Base-by-base conservation (phyloP, 2,888 invertebrate genomes). In the Cheilosia soror region DNA sequence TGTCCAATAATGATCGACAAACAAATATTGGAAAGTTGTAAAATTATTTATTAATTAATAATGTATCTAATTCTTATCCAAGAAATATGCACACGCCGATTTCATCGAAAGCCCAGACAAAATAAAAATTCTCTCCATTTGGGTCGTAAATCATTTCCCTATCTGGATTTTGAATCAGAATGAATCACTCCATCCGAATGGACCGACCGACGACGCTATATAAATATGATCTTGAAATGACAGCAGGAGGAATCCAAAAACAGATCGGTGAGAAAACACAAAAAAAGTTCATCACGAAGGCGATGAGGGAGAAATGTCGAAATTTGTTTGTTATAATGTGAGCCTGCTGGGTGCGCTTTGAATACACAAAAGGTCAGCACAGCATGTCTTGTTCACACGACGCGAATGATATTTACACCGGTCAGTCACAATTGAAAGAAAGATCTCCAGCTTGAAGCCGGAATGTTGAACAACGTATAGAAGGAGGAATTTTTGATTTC, bases 211-310 rank as follows among this genome's bases (percentile, higher is more conserved):
- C 25, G 53, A 57, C 73, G 20, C 33, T 65, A 69, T n/a, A 63
- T 75, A 75, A 85, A 85, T 72, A 58, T 81, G 85, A 85, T 85
- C 85, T 85, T 81, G 62, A 85, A 81, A 62, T 85, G 85, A 81
- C 85, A 85, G 76, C 85, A 77, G 76, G 76, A 85, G 85, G 71
- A 66, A 66, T 76, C 71, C 37, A 71, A 29, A 62, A 63, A 49
- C 49, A 20, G 57, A 80, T 71, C 60, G 65, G 15, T 76, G 84
- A 80, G 75, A 80, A 76, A 20, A 20, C 20, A 20, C 20, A 20
- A 60, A 65, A 68, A 77, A 60, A 62, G 76, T 76, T 63, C 68
- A 72, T 76, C 85, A 81, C 66, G 57, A 77, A 80, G 85, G 80
- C 76, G 85, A 77, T 85, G 85, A 81, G 81, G 85, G 80, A 51